Evolutionary conservation across 2,797 vertebrate species (phyloP).

Genomic region (Pteronotus mesoamericanus): DNA sequence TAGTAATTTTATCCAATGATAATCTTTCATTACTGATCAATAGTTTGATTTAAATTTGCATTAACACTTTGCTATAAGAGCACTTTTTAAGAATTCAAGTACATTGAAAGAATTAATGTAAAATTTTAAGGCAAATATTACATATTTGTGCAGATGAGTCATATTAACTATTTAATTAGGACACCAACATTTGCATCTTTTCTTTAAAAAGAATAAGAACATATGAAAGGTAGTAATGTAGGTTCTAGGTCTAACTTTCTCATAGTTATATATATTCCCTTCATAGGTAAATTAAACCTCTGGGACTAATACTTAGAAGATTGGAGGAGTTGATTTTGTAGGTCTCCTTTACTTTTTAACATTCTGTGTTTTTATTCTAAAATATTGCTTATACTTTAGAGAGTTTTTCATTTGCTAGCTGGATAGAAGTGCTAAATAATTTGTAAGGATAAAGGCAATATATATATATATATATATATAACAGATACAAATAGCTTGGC

Average conservation of each 20-base stretch:
- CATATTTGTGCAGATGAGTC: not conserved
- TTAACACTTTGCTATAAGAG: not conserved
- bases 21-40: not conserved
- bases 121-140: not conserved
- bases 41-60: not conserved
- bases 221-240: not conserved
- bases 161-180: not conserved
- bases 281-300: not conserved
- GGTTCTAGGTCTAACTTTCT: not conserved
- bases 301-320: not conserved
- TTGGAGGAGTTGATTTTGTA: not conserved
- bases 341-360: not conserved
- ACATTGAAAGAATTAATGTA: not conserved
- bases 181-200: not conserved
- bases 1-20: not conserved
- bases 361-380: not conserved
- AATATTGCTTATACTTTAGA: not conserved
- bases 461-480: too few relatives aligned
- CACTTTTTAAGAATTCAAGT: not conserved
- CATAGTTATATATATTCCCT: not conserved
- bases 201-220: not conserved
- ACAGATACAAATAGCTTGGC: not conserved
- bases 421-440: conserved; percentile 1
- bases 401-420: not conserved
- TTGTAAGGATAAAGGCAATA: not conserved